These are phyloP conservation scores for Cyclina sinensis DNA, from an alignment of 1,140 invertebrate genomes.

Conservation along the genomic window DNA sequence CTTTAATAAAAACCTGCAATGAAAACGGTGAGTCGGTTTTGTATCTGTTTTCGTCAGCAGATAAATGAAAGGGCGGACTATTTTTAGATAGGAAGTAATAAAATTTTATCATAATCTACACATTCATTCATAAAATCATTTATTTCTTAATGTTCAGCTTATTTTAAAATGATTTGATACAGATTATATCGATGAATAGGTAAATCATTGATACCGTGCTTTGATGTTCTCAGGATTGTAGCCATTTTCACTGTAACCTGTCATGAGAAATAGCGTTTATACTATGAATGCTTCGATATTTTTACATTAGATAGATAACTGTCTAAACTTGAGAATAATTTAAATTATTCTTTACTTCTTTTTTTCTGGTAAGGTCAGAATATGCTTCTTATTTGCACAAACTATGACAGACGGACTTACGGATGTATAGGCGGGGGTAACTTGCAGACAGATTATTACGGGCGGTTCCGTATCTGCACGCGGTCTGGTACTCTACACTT, in stretches of 20 bases:
- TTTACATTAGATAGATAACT: too few species aligned
- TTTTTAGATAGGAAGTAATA: neutral
- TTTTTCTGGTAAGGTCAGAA: too few species aligned
- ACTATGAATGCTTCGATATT: too few species aligned
- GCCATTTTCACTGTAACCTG: neutral
- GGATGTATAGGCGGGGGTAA: too few species aligned
- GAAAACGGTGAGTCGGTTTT: neutral
- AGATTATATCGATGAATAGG: neutral
- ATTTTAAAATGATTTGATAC: neutral
- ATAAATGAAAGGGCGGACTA: neutral
- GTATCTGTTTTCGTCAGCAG: neutral
- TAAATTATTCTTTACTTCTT: too few species aligned
- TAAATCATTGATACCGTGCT: neutral
- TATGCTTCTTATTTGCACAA: too few species aligned
- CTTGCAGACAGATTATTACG: too few species aligned
- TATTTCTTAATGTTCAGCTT: neutral
- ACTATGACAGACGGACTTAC: too few species aligned
- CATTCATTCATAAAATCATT: slow-evolving; percentile 4
- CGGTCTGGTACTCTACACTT: too few species aligned
- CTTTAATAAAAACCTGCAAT: slow-evolving; percentile 5
- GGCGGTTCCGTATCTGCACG: too few species aligned
- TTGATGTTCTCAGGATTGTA: neutral
- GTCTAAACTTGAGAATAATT: too few species aligned
- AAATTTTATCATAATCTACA: neutral
- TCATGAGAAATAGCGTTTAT: too few species aligned